A percentile compares a stretch with the other conserved stretches of the same genome.
These are phyloP conservation scores for Macrocentrus cingulum DNA, from an alignment of 1,140 invertebrate species.

Conservation along the genomic window DNA sequence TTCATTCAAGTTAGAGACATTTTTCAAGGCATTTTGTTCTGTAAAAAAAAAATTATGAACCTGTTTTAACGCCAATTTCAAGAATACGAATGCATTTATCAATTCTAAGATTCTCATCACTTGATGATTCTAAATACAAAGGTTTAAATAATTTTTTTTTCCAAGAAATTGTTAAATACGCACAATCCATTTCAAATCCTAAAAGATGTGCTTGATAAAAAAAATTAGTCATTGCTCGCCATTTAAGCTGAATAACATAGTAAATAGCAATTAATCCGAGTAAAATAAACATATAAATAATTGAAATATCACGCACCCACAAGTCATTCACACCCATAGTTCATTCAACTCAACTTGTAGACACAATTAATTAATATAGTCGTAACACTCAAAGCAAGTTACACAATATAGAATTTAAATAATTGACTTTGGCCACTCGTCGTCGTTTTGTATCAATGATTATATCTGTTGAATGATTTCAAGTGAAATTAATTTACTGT, in stretches of 20 bases:
- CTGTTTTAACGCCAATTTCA: slow-evolving; percentile 54
- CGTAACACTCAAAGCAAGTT: not conserved
- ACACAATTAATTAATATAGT: not conserved
- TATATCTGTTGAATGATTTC: too few species aligned
- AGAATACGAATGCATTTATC: slow-evolving; percentile 43
- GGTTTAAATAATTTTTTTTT: slow-evolving; percentile 41
- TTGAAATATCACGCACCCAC: slow-evolving; percentile 45
- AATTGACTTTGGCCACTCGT: too few species aligned
- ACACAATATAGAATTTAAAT: not conserved
- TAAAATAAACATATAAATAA: slow-evolving; percentile 40
- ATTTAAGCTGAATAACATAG: slow-evolving; percentile 31
- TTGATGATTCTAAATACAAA: slow-evolving; percentile 34
- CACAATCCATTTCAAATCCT: slow-evolving; percentile 48
- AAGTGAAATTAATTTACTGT: too few species aligned
- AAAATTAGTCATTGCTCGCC: slow-evolving; percentile 36
- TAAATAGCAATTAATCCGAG: slow-evolving; percentile 22
- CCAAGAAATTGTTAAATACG: slow-evolving; percentile 36
- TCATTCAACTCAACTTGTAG: not conserved
- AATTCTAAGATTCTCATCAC: slow-evolving; percentile 36
- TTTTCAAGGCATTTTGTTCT: not conserved
- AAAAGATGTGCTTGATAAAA: slow-evolving; percentile 43
- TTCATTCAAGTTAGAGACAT: not conserved
- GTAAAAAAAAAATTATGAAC: slow-evolving; percentile 30
- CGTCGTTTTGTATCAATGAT: too few species aligned
- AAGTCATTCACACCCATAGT: slow-evolving; percentile 45